phyloP scores from a whole-genome alignment of 2,113 vertebrate genomes.

The Varanus komodoensis region DNA sequence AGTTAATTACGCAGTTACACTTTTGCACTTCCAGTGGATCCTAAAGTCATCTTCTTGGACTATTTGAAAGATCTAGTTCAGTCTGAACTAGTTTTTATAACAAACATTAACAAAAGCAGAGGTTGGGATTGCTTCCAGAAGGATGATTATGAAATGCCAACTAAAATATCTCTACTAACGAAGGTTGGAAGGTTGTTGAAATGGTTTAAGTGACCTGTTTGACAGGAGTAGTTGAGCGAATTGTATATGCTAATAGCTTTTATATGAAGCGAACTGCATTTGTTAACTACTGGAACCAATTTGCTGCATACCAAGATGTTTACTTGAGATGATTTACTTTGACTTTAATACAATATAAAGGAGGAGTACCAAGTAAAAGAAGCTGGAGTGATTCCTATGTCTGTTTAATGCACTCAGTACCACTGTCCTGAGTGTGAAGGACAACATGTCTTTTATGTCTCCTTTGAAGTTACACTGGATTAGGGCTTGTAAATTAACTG shows the following conservation, averaged over 20 bases:
- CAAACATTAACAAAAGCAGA: neutral
- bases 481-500: neutral
- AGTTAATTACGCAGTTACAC: neutral
- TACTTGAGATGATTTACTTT: neutral
- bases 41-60: neutral
- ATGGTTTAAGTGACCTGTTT: neutral
- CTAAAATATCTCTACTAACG: neutral
- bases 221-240: neutral
- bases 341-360: neutral
- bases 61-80: neutral
- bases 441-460: neutral
- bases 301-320: neutral
- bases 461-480: neutral
- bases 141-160: neutral
- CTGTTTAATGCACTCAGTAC: neutral
- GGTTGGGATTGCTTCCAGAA: neutral
- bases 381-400: neutral
- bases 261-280: neutral
- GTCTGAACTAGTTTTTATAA: neutral
- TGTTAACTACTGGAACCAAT: neutral
- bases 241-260: neutral
- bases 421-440: neutral
- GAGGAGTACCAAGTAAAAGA: neutral
- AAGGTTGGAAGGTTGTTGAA: neutral
- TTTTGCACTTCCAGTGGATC: neutral